Conservation (phyloP, 2,888 invertebrate species). For the Steinernema hermaphroditum region DNA sequence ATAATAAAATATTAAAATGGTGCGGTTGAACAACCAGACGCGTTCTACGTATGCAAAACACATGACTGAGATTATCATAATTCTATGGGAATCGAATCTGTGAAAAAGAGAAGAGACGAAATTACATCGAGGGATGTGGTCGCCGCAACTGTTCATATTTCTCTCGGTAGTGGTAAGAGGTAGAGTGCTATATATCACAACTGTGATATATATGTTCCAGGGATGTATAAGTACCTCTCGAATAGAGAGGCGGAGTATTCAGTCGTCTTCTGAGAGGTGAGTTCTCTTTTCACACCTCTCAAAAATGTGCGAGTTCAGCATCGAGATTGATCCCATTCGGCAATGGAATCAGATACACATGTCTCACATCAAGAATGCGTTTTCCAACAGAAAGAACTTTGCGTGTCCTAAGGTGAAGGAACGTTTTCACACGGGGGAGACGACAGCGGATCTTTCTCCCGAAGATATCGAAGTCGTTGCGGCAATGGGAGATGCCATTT, state of each 20-base stretch:
- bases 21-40: no score
- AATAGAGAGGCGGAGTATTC: neutral
- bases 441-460: slow-evolving; percentile 40
- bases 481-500: slow-evolving; percentile 45
- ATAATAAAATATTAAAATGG: slow-evolving; percentile 6
- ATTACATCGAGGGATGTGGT: no score
- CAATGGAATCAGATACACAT: slow-evolving; percentile 39
- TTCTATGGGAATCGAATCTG: no score
- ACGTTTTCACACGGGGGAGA: slow-evolving; percentile 40
- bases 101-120: no score
- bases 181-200: no score
- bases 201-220: no score
- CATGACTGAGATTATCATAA: no score
- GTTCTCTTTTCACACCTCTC: neutral
- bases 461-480: slow-evolving; percentile 50
- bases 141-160: no score
- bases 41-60: no score
- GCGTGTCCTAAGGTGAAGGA: slow-evolving; percentile 41
- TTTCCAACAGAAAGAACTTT: slow-evolving; percentile 41
- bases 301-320: neutral
- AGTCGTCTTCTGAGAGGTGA: slow-evolving; percentile 22
- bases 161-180: no score
- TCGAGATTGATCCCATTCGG: slow-evolving; percentile 33
- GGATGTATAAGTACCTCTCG: no score
- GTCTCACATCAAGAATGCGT: slow-evolving; percentile 41